phyloP scores from a whole-genome alignment of 2,888 invertebrate genomes.

The Macroteleia sp. region DNA sequence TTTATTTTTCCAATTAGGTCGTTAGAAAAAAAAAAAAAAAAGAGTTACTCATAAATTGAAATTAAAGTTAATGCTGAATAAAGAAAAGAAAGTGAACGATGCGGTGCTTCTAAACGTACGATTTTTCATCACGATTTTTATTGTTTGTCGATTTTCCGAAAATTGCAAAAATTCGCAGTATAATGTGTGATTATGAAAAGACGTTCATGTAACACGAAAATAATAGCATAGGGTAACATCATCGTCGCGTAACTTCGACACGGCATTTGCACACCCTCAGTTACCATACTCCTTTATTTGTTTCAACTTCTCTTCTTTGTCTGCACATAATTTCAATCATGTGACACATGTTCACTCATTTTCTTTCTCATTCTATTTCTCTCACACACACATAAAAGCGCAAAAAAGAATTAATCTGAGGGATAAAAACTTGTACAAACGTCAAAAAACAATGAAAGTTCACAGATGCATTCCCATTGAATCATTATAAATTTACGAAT shows the following conservation, averaged over 20 bases:
- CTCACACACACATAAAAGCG: constrained; percentile 30
- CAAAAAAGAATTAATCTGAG: constrained; percentile 20
- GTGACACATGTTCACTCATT: not conserved
- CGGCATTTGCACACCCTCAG: constrained; percentile 18
- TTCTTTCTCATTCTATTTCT: not conserved
- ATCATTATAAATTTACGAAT: constrained; percentile 24
- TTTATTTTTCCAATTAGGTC: constrained; percentile 21
- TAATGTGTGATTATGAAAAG: constrained; percentile 30
- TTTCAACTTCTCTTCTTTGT: not conserved
- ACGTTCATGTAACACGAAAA: constrained; percentile 33
- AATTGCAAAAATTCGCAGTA: constrained; percentile 43
- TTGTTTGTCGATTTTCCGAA: constrained; percentile 19
- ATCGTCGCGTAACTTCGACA: constrained; percentile 21
- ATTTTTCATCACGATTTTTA: constrained; percentile 23
- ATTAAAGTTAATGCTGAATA: too few relatives aligned
- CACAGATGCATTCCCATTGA: constrained; percentile 14
- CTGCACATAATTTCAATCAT: not conserved
- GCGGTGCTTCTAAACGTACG: constrained; percentile 36
- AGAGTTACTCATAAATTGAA: too few relatives aligned
- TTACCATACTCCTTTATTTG: constrained; percentile 8
- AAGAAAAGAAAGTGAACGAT: constrained; percentile 21
- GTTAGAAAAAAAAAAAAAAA: constrained; percentile 10
- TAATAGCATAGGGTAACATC: constrained; percentile 39
- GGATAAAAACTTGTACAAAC: constrained; percentile 51
- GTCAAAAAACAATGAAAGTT: constrained; percentile 26